phyloP scores from a whole-genome alignment of 2,113 vertebrate genomes.

The Rafetus swinhoei region DNA sequence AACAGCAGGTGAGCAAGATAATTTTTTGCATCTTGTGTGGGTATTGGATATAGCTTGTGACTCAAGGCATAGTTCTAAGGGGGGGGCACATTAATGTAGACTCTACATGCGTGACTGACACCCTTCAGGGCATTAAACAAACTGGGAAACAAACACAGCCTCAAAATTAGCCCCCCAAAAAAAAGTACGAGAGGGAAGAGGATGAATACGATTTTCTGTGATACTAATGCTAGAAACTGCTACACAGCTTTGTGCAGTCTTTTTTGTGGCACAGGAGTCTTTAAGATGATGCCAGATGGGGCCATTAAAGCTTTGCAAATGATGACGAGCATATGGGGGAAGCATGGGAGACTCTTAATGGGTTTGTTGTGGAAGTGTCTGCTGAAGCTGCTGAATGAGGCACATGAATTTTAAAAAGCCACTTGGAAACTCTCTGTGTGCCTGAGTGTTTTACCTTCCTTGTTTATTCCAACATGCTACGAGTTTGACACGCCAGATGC shows the following conservation, averaged over 20 bases:
- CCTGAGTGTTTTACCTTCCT: slow-evolving; percentile 50
- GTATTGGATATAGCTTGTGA: neutral
- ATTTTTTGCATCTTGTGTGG: neutral
- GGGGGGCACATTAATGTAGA: neutral
- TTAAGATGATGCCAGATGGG: slow-evolving; percentile 68
- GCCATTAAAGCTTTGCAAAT: slow-evolving; percentile 63
- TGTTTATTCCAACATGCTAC: slow-evolving; percentile 55
- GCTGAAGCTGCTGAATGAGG: slow-evolving; percentile 68
- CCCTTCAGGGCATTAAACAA: neutral
- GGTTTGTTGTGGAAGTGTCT: slow-evolving; percentile 74
- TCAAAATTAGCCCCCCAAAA: neutral
- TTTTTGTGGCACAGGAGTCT: slow-evolving; percentile 13
- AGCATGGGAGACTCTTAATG: slow-evolving; percentile 62
- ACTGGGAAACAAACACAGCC: neutral
- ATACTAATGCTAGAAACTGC: slow-evolving; percentile 56
- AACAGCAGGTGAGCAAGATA: neutral
- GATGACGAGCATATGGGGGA: slow-evolving; percentile 59
- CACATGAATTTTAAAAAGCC: slow-evolving; percentile 68
- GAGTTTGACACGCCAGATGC: slow-evolving; percentile 47
- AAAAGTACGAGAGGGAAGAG: neutral
- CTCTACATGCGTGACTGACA: neutral
- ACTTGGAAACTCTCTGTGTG: slow-evolving; percentile 58
- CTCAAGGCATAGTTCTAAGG: neutral
- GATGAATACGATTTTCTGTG: slow-evolving; percentile 1
- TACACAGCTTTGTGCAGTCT: neutral